Conservation (phyloP, 2,888 invertebrate genomes). For the Lordiphosa fenestrarum region DNA sequence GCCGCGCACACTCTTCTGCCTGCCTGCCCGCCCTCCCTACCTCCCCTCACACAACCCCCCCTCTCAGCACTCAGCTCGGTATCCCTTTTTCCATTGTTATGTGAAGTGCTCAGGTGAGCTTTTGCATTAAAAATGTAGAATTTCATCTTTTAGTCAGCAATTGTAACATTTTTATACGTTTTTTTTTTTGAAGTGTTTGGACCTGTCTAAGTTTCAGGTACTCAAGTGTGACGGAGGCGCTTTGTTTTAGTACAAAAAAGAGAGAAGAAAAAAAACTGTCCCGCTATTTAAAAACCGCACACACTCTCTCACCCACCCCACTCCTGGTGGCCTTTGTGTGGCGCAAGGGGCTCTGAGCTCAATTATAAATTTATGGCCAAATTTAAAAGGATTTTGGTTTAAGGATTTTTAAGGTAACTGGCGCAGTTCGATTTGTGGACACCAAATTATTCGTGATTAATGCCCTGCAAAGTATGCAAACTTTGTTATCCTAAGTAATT, state of each 20-base stretch:
- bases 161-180: slow-evolving; percentile 49
- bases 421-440: too few relatives aligned
- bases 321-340: slow-evolving; percentile 17
- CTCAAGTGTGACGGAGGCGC: slow-evolving; percentile 38
- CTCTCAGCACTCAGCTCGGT: slow-evolving; percentile 16
- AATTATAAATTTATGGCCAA: slow-evolving; percentile 65
- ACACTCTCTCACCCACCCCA: slow-evolving; percentile 19
- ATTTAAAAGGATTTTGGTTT: slow-evolving; percentile 7
- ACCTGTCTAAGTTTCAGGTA: slow-evolving; percentile 62
- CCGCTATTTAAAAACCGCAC: slow-evolving; percentile 53
- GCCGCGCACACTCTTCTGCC: slow-evolving; percentile 47
- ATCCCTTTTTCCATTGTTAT: slow-evolving; percentile 69
- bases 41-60: slow-evolving; percentile 3
- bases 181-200: slow-evolving; percentile 51
- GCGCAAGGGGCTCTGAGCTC: slow-evolving; percentile 27
- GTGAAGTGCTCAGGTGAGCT: slow-evolving; percentile 70
- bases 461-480: too few relatives aligned
- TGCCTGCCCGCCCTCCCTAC: neutral
- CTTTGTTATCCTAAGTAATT: too few relatives aligned
- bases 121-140: slow-evolving; percentile 74
- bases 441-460: too few relatives aligned
- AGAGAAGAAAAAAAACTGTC: slow-evolving; percentile 41
- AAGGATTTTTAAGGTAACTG: too few relatives aligned
- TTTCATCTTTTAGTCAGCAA: slow-evolving; percentile 76
- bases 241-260: slow-evolving; percentile 21